Base-by-base conservation (phyloP, 2,113 vertebrate genomes). In the Vulpes lagopus region DNA sequence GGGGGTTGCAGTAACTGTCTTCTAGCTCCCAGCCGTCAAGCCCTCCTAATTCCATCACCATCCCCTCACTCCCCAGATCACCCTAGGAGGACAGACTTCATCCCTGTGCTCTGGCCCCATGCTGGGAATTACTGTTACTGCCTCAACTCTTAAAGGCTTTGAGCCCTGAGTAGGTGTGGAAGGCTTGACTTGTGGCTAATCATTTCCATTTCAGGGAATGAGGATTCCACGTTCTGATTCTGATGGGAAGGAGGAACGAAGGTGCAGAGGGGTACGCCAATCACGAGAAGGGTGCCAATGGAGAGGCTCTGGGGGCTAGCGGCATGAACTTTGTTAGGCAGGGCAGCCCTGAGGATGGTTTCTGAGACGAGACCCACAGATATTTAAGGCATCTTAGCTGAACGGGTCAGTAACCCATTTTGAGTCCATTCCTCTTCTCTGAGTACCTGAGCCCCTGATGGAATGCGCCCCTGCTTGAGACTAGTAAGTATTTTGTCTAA, bases 271-370 rank as follows among this genome's bases (percentile, higher is more conserved):
- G 38, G 51, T n/a, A 15, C 49, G 35, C 60, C 69, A 51, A 6
- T n/a, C 12, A 19, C 0, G 1, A 49, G 53, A 15, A 16, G 35
- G 69, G 23, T 25, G 27, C 30, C 51, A 4, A 0, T 0, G 32
- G 19, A 16, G 25, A 27, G 25, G 9, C 20, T 5, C 12, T n/a
- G 30, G 8, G 20, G 22, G 6, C 3, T 11, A 43, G 86, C 49
- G n/a, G 27, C 23, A 8, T 5, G 38, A 11, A 3, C 12, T 64
- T 74, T 23, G 43, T 11, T 14, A 3, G 8, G 19, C 3, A 25
- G 65, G 4, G 16, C 51, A 30, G n/a, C 43, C 38, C 9, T 23
- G 23, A 16, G 30, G 2, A n/a, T 11, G 60, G 35, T 25, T 83
- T 51, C 49, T 53, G 59, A 81, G 30, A 3, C 2, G 22, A 9